phyloP scores from a whole-genome alignment of 2,888 invertebrate genomes.

The Lucinisca nassula region DNA sequence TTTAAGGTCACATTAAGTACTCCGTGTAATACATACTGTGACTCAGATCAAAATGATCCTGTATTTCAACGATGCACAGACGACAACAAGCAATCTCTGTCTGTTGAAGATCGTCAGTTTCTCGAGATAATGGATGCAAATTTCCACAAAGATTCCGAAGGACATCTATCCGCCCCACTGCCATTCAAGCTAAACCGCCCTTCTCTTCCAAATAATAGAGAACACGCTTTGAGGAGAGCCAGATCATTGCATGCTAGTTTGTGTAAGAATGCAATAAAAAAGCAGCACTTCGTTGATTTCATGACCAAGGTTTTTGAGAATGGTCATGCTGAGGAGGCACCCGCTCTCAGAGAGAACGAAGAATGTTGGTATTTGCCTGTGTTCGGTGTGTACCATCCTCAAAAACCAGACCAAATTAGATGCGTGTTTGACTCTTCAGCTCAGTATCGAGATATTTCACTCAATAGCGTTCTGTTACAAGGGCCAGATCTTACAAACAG shows the following conservation, averaged over 20 bases:
- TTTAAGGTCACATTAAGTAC: neutral
- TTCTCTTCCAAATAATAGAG: conserved; percentile 39
- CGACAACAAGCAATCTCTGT: neutral
- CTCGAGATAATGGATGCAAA: neutral
- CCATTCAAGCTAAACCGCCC: conserved; percentile 21
- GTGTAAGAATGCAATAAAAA: neutral
- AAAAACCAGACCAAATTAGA: neutral
- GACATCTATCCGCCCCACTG: conserved; percentile 30
- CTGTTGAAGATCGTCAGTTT: neutral
- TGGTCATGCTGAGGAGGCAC: conserved; percentile 49
- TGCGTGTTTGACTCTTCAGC: conserved; percentile 43
- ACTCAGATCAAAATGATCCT: neutral
- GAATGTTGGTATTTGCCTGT: conserved; percentile 56
- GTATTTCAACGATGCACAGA: neutral
- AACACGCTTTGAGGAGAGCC: conserved; percentile 3
- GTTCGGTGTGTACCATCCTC: conserved; percentile 36
- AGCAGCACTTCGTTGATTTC: conserved; percentile 34
- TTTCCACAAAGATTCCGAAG: conserved; percentile 21
- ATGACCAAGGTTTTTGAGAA: conserved; percentile 42
- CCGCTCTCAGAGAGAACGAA: conserved; percentile 22
- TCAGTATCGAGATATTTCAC: conserved; percentile 29
- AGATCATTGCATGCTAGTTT: neutral
- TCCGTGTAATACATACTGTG: neutral
- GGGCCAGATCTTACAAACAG: conserved; percentile 42
- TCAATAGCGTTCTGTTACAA: conserved; percentile 33